Evolutionary conservation across 1,140 invertebrate species (phyloP).

Genomic region (Drosophila sechellia): DNA sequence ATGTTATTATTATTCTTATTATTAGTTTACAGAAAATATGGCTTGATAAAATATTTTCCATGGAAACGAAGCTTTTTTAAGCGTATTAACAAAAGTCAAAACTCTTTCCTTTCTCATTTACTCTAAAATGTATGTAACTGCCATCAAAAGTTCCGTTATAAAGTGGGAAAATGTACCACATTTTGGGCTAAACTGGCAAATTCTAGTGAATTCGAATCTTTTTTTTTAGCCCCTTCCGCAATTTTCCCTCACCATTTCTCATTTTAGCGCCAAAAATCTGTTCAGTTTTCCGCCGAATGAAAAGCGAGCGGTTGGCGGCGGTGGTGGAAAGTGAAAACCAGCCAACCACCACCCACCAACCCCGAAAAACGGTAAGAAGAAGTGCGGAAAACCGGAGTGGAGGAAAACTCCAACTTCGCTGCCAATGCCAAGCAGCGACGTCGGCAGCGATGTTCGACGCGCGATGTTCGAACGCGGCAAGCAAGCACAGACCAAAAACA

Average conservation of each 20-base stretch:
- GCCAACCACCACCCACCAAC: conserved; percentile 70
- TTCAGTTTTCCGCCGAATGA: conserved; percentile 70
- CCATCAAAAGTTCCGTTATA: no score
- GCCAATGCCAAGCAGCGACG: conserved; percentile 31
- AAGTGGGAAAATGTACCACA: no score
- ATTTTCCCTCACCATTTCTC: conserved; percentile 2
- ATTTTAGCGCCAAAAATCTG: conserved; percentile 68
- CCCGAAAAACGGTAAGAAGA: conserved; percentile 14
- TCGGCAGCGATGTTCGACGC: conserved; percentile 1
- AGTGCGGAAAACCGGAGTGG: neutral
- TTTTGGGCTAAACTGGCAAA: no score
- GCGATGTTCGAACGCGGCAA: conserved; percentile 10
- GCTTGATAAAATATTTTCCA: no score
- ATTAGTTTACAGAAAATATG: no score
- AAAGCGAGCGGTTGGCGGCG: conserved; percentile 65
- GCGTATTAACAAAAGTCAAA: no score
- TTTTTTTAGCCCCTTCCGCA: conserved; percentile 9
- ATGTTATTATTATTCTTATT: no score
- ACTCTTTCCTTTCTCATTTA: neutral
- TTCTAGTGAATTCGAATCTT: neutral
- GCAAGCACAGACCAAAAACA: conserved; percentile 10
- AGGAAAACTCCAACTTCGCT: conserved; percentile 32
- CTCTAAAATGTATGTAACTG: neutral
- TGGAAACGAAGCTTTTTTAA: no score
- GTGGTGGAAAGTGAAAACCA: conserved; percentile 78